phyloP scores from a whole-genome alignment of 2,888 invertebrate species.

The Gymnocheta viridis region DNA sequence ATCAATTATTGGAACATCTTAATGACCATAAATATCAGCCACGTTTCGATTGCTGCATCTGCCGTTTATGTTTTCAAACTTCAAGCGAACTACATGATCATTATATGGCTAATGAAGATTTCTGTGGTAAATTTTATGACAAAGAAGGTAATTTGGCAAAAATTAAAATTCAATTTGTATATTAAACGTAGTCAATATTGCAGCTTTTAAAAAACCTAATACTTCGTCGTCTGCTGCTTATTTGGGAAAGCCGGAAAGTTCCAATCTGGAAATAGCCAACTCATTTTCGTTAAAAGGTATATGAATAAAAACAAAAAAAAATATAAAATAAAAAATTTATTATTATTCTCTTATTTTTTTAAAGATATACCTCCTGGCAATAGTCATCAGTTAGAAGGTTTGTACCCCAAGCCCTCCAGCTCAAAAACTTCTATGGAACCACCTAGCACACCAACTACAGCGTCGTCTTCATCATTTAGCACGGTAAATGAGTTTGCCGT shows the following conservation, averaged over 20 bases:
- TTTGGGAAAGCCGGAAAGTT: constrained; percentile 52
- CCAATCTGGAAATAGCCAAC: constrained; percentile 54
- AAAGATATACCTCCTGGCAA: constrained; percentile 60
- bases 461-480: constrained; percentile 1
- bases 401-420: constrained; percentile 40
- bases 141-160: constrained; percentile 50
- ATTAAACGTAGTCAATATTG: not conserved
- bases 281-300: constrained; percentile 58
- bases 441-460: constrained; percentile 22
- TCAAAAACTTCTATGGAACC: constrained; percentile 49
- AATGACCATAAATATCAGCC: constrained; percentile 77
- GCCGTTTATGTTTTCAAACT: constrained; percentile 78
- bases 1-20: constrained; percentile 76
- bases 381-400: constrained; percentile 37
- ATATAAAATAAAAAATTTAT: not conserved
- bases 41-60: constrained; percentile 78
- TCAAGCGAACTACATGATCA: constrained; percentile 77
- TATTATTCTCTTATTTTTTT: not conserved
- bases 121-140: constrained; percentile 77
- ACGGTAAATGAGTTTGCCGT: constrained; percentile 41
- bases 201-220: constrained; percentile 56
- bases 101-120: constrained; percentile 77
- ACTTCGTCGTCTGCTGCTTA: constrained; percentile 38
- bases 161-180: not conserved
- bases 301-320: not conserved